Percentiles rank a stretch among this genome's conserved stretches.
These are phyloP conservation scores for Pseudolaguvia tuberculata DNA, from an alignment of 2,113 vertebrate species.

Conservation along the genomic window DNA sequence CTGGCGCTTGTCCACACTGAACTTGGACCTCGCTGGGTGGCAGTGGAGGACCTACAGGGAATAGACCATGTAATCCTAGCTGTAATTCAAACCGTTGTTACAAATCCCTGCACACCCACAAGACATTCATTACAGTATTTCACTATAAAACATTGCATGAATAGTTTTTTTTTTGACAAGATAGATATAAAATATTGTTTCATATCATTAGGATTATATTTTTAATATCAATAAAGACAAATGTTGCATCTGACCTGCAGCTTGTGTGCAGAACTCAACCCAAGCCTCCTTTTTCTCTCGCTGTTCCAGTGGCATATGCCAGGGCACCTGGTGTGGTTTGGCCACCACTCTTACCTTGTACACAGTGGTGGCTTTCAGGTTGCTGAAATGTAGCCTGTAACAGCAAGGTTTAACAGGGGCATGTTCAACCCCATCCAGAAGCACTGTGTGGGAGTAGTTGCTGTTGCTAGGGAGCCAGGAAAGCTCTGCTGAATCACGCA, in stretches of 20 bases:
- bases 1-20: slow-evolving; percentile 76
- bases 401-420: slow-evolving; percentile 77
- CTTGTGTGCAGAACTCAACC: slow-evolving; percentile 90
- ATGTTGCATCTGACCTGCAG: slow-evolving; percentile 78
- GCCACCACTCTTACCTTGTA: slow-evolving; percentile 89
- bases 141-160: not conserved
- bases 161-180: not conserved
- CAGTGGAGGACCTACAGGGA: slow-evolving; percentile 78
- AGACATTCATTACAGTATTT: not conserved
- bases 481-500: slow-evolving; percentile 85
- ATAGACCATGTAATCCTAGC: slow-evolving; percentile 16
- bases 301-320: slow-evolving; percentile 95
- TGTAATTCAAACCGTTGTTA: slow-evolving; percentile 41
- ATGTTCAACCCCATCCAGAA: slow-evolving; percentile 85
- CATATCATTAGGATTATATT: not conserved
- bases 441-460: slow-evolving; percentile 91
- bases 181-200: not conserved
- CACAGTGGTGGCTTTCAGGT: slow-evolving; percentile 82
- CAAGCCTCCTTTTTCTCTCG: slow-evolving; percentile 87
- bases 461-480: slow-evolving; percentile 95
- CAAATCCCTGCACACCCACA: slow-evolving; percentile 23
- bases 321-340: slow-evolving; percentile 92
- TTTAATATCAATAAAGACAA: not conserved
- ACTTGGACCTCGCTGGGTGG: slow-evolving; percentile 84
- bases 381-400: slow-evolving; percentile 81